Evolutionary conservation across 2,888 invertebrate genomes (phyloP), one percentile per base, ranked within the genome.

Genomic region (Drosophila neotestacea): DNA sequence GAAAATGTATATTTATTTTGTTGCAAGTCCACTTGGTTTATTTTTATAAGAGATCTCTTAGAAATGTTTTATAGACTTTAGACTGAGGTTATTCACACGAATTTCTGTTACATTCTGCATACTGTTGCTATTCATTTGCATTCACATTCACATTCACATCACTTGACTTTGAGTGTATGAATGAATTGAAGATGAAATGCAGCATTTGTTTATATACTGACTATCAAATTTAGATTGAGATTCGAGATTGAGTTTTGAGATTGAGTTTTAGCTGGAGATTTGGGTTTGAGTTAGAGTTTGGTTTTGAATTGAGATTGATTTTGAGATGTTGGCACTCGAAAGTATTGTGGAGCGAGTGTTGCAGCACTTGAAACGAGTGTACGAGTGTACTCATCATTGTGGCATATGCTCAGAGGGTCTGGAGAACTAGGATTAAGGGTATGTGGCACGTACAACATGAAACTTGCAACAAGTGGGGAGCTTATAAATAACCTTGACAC

Each of bases 401-500:
- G 68, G 30, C 48, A 50, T 46, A 59, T 62, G 55, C 22, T 27
- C 16, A 27, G 32, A 55, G 58, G 69, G 34, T 38, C 50, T 44
- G 30, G 54, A 36, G 22, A 22, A 16, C 30, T 39, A 11, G 32
- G 42, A 55, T 55, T 34, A 55, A 50, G 44, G 51, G 56, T 42
- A 10, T 16, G 38, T 9, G 30, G 52, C 47, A 54, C 32, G 47
- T 41, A 42, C 27, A 36, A 27, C 44, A 28, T 13, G 28, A 5
- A 38, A 42, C 48, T 55, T 22, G 87, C 85, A 81, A 83, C 79
- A 83, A 85, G 79, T 85, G 77, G 74, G 47, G 65, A 68, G 78
- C 73, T 80, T 77, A 73, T 66, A 66, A 78, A 78, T 80, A 85
- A 85, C 84, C 84, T 85, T 85, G 84, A 87, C 85, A 85, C 72